Conservation (phyloP, 2,113 vertebrate species). For the Halichoerus grypus region DNA sequence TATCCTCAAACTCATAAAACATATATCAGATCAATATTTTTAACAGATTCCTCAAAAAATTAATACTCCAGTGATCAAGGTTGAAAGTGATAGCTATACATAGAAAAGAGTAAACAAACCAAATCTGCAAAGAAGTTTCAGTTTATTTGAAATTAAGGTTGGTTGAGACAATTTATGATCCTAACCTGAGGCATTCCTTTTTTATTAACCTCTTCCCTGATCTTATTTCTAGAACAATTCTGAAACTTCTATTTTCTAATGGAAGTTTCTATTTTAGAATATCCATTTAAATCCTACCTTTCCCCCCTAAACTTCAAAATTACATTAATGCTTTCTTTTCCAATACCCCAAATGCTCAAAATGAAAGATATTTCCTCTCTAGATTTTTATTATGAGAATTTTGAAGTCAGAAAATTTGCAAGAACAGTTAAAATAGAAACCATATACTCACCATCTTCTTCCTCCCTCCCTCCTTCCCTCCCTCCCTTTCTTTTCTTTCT, state of each 20-base stretch:
- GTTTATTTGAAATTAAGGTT: slow-evolving; percentile 40
- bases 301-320: neutral
- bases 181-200: neutral
- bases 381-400: neutral
- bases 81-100: neutral
- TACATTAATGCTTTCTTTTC: neutral
- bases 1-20: neutral
- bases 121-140: slow-evolving; percentile 22
- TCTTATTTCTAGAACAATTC: slow-evolving; percentile 40
- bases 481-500: neutral
- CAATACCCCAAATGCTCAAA: neutral
- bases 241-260: neutral
- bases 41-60: neutral
- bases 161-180: neutral
- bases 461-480: neutral
- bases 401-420: neutral
- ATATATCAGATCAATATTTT: neutral
- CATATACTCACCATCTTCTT: neutral
- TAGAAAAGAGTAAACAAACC: slow-evolving; percentile 19
- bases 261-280: slow-evolving; percentile 1
- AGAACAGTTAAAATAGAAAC: slow-evolving; percentile 6
- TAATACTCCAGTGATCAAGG: neutral
- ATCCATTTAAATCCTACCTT: neutral
- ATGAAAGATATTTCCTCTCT: neutral
- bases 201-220: neutral